Evolutionary conservation across 2,797 vertebrate species (phyloP).

Genomic region (Onychomys leucogaster): DNA sequence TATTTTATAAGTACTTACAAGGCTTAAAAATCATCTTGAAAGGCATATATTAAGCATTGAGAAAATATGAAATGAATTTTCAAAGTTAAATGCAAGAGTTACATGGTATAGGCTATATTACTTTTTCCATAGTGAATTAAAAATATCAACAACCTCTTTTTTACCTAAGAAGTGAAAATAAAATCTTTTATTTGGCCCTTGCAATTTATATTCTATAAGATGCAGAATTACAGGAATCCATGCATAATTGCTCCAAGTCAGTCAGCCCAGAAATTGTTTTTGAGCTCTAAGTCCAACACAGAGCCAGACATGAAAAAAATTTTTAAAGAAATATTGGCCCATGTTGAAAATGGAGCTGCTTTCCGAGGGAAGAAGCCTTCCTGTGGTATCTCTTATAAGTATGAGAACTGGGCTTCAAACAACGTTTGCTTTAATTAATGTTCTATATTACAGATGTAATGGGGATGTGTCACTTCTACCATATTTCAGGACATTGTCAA

Average conservation of each 20-base stretch:
- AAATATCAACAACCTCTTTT: conserved; percentile 57
- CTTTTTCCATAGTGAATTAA: conserved; percentile 50
- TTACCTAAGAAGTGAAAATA: conserved; percentile 20
- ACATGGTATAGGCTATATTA: conserved; percentile 61
- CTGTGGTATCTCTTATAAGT: background rate
- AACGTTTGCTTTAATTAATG: conserved; percentile 19
- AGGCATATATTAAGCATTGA: conserved; percentile 75
- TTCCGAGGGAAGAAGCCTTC: conserved; percentile 48
- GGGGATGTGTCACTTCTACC: conserved; percentile 45
- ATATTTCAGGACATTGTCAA: conserved; percentile 62
- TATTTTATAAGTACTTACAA: conserved; percentile 75
- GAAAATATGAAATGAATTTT: conserved; percentile 80
- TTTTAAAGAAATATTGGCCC: conserved; percentile 8
- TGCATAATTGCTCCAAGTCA: background rate
- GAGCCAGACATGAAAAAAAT: conserved; percentile 51
- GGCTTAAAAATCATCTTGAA: conserved; percentile 73
- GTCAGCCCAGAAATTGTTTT: conserved; percentile 54
- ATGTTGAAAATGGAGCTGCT: conserved; percentile 45
- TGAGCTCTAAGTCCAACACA: background rate
- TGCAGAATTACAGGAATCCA: conserved; percentile 56
- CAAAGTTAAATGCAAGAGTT: conserved; percentile 67
- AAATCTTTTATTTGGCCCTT: conserved; percentile 51
- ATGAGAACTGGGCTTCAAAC: conserved; percentile 56
- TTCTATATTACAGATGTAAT: conserved; percentile 20
- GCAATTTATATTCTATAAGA: conserved; percentile 58